Conservation (phyloP, 2,113 vertebrate genomes). For the Callopanchax toddi region DNA sequence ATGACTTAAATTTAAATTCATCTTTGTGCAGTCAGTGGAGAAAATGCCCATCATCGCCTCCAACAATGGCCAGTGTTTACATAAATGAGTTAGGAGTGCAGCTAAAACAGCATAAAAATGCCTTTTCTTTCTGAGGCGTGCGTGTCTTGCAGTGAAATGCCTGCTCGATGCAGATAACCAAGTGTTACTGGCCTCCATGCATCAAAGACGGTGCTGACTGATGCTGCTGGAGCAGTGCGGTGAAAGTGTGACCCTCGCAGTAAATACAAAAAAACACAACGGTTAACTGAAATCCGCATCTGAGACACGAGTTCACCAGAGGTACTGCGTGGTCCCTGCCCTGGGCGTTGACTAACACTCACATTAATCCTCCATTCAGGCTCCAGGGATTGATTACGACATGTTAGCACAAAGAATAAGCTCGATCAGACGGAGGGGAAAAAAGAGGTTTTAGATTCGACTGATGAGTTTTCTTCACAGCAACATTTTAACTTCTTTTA, state of each 20-base stretch:
- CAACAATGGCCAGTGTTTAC: constrained; percentile 3
- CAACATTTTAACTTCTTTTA: not conserved
- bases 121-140: constrained; percentile 17
- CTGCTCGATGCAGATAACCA: constrained; percentile 47
- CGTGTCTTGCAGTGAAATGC: constrained; percentile 32
- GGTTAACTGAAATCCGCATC: constrained; percentile 25
- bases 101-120: constrained; percentile 4
- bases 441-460: constrained; percentile 1
- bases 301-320: constrained; percentile 9
- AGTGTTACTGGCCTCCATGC: constrained; percentile 13
- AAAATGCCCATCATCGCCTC: constrained; percentile 17
- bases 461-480: not conserved
- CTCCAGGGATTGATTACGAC: constrained; percentile 18
- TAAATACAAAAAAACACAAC: constrained; percentile 25
- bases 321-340: not conserved
- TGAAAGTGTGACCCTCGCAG: constrained; percentile 8
- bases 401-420: not conserved
- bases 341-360: constrained; percentile 13
- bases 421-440: not conserved
- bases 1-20: constrained; percentile 9
- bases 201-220: constrained; percentile 37
- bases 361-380: constrained; percentile 8
- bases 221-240: constrained; percentile 21
- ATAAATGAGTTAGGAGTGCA: constrained; percentile 23
- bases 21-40: not conserved